A percentile compares a stretch with the other conserved stretches of the same genome.
Conservation (phyloP, 2,888 invertebrate species). For the Scelioninae gen. 2 region DNA sequence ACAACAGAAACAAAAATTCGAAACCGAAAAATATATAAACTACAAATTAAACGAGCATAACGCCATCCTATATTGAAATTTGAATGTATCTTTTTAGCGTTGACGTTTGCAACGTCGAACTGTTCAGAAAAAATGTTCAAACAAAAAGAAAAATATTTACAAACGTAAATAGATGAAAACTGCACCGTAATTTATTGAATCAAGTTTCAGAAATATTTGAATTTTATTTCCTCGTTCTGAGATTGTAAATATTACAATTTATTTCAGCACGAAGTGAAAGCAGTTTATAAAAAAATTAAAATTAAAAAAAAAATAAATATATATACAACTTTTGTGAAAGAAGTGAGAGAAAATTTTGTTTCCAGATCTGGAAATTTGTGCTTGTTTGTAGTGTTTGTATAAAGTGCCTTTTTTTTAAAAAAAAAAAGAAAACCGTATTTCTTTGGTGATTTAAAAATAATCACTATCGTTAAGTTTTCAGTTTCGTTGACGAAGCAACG, state of each 20-base stretch:
- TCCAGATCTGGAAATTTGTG: constrained; percentile 42
- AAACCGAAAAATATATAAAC: constrained; percentile 27
- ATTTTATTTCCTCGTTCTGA: constrained; percentile 33
- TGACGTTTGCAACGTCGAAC: constrained; percentile 16
- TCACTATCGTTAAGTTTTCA: constrained; percentile 39
- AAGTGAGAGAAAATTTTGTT: constrained; percentile 24
- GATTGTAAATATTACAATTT: constrained; percentile 53
- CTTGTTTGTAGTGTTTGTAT: constrained; percentile 56
- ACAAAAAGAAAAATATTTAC: constrained; percentile 26
- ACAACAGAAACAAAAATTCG: not conserved
- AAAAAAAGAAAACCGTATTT: constrained; percentile 16
- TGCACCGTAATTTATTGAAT: constrained; percentile 52
- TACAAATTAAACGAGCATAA: constrained; percentile 5
- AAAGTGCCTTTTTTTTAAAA: constrained; percentile 54
- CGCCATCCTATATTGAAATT: constrained; percentile 23
- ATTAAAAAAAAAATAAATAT: constrained; percentile 4
- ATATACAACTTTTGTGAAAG: constrained; percentile 17
- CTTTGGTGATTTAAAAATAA: constrained; percentile 9
- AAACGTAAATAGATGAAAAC: constrained; percentile 44
- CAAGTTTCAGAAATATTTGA: constrained; percentile 14
- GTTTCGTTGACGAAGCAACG: constrained; percentile 52
- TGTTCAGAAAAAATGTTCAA: constrained; percentile 19
- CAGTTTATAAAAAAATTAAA: constrained; percentile 42
- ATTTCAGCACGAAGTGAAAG: constrained; percentile 39
- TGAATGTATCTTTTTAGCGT: constrained; percentile 30